These are phyloP conservation scores for Anniella stebbinsi DNA, from an alignment of 2,797 vertebrate species.

Conservation along the genomic window DNA sequence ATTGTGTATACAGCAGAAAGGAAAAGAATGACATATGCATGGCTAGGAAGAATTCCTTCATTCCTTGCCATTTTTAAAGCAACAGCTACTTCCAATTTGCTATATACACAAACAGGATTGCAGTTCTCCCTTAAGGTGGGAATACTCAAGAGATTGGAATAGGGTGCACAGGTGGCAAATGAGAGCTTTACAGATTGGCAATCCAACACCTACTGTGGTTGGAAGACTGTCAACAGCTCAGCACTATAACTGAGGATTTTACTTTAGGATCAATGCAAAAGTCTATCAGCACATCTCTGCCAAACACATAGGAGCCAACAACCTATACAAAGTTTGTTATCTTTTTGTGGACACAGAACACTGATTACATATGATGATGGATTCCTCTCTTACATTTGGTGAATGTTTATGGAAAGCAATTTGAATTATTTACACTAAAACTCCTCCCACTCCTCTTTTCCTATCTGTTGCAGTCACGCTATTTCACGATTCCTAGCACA, in stretches of 20 bases:
- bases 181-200: not conserved
- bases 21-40: not conserved
- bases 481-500: conserved; percentile 30
- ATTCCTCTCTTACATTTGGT: not conserved
- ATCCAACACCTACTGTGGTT: not conserved
- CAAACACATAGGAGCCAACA: not conserved
- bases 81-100: not conserved
- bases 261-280: not conserved
- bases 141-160: not conserved
- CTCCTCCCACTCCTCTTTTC: not conserved
- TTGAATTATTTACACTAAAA: conserved; percentile 8
- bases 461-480: not conserved
- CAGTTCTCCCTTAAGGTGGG: not conserved
- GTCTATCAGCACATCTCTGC: not conserved
- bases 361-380: not conserved
- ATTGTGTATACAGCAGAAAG: not conserved
- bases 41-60: not conserved
- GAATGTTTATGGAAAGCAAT: not conserved
- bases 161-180: not conserved
- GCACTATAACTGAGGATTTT: not conserved
- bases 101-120: not conserved
- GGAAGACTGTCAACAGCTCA: not conserved
- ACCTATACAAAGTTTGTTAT: not conserved
- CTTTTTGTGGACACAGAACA: not conserved
- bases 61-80: conserved; percentile 3